Percentiles rank a stretch among this genome's conserved stretches.
Conservation (phyloP, 2,797 vertebrate species). For the Hemitrygon akajei region DNA sequence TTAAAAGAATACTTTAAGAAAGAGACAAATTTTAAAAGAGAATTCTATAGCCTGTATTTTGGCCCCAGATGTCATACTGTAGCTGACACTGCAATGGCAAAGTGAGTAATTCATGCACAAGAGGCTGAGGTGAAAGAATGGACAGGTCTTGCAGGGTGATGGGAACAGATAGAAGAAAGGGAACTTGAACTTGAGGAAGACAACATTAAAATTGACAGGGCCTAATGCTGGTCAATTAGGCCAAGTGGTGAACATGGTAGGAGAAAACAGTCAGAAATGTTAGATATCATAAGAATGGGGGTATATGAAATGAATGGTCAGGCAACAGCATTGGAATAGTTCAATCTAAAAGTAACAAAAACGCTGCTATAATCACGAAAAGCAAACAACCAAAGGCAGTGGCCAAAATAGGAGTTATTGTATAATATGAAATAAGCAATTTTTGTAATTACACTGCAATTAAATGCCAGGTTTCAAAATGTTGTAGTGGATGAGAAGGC, state of each 20-base stretch:
- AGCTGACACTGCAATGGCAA: background rate
- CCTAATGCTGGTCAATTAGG: background rate
- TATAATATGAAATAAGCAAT: background rate
- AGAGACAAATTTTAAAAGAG: background rate
- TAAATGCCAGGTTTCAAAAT: background rate
- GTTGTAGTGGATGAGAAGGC: background rate
- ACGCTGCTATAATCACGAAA: too few relatives aligned
- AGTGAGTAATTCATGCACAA: background rate
- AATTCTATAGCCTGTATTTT: background rate
- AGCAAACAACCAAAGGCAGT: background rate
- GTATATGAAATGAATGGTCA: background rate
- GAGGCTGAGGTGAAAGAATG: background rate
- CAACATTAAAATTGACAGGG: background rate
- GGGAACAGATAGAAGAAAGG: background rate
- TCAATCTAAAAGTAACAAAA: background rate
- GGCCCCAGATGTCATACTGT: too few relatives aligned
- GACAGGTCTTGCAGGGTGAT: background rate
- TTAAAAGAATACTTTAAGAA: background rate
- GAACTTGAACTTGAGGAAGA: background rate
- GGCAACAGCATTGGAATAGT: background rate
- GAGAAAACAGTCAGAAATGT: background rate
- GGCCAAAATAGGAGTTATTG: background rate
- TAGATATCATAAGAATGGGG: background rate
- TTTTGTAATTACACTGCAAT: background rate
- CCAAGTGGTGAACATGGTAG: background rate